Evolutionary conservation across 2,888 invertebrate genomes (phyloP).

Genomic region (Eristalis pertinax): DNA sequence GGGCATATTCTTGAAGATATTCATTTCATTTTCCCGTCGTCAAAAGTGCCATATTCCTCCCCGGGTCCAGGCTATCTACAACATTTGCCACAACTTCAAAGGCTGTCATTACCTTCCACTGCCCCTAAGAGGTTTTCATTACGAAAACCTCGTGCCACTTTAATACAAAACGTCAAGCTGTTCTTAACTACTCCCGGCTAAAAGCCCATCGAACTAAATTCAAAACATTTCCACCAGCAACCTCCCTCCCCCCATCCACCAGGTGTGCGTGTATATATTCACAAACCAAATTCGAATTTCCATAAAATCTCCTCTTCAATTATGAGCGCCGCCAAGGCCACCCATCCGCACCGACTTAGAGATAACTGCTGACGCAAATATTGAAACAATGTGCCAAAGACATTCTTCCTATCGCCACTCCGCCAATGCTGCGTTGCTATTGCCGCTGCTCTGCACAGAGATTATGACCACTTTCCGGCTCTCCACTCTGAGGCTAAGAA

Average conservation of each 20-base stretch:
- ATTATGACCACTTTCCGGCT: constrained; percentile 68
- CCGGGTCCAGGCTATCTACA: background rate
- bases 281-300: constrained; percentile 66
- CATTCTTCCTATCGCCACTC: constrained; percentile 9
- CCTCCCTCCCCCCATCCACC: background rate
- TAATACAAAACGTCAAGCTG: background rate
- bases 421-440: constrained; percentile 5
- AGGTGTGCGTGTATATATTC: background rate
- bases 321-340: constrained; percentile 52
- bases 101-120: background rate
- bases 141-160: background rate
- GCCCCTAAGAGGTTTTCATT: background rate
- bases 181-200: constrained; percentile 5
- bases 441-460: constrained; percentile 33
- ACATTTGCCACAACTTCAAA: background rate
- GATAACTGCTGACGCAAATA: constrained; percentile 71
- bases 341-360: constrained; percentile 54
- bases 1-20: background rate
- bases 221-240: constrained; percentile 17
- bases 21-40: background rate
- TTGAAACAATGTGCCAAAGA: constrained; percentile 70
- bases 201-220: constrained; percentile 11
- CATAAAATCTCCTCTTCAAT: constrained; percentile 67
- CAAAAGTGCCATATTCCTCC: background rate
- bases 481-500: constrained; percentile 20